Conservation (phyloP, 2,888 invertebrate species). For the Charanyca ferruginea region DNA sequence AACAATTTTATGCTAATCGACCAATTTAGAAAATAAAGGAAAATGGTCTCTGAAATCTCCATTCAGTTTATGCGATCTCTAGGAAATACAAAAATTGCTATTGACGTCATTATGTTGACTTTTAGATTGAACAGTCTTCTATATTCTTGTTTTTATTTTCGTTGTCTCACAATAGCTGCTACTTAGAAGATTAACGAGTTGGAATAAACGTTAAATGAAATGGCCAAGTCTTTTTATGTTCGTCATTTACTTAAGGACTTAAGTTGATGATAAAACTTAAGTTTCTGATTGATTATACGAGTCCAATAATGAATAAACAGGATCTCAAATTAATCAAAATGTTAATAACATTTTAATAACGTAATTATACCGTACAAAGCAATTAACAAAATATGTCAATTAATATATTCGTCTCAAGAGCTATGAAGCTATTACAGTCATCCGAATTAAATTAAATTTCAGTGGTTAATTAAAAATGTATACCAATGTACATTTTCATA, state of each 20-base stretch:
- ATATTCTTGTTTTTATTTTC: constrained; percentile 11
- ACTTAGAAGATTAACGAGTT: constrained; percentile 11
- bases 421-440: background rate
- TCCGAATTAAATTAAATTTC: constrained; percentile 16
- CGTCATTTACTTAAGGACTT: constrained; percentile 18
- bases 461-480: constrained; percentile 31
- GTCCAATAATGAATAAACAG: background rate
- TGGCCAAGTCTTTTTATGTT: constrained; percentile 22
- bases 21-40: constrained; percentile 36
- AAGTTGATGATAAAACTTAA: constrained; percentile 7
- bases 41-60: constrained; percentile 42
- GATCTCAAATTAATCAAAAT: background rate
- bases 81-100: constrained; percentile 26
- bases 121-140: constrained; percentile 12
- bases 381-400: constrained; percentile 2
- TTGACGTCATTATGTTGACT: constrained; percentile 26
- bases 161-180: constrained; percentile 9
- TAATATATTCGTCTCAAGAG: background rate
- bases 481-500: constrained; percentile 3
- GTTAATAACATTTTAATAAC: background rate
- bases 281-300: background rate
- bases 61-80: constrained; percentile 35
- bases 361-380: background rate
- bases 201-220: constrained; percentile 35
- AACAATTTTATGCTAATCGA: constrained; percentile 36